These are phyloP conservation scores for Drosophila sp. DNA, from an alignment of 1,140 invertebrate genomes.

Conservation along the genomic window DNA sequence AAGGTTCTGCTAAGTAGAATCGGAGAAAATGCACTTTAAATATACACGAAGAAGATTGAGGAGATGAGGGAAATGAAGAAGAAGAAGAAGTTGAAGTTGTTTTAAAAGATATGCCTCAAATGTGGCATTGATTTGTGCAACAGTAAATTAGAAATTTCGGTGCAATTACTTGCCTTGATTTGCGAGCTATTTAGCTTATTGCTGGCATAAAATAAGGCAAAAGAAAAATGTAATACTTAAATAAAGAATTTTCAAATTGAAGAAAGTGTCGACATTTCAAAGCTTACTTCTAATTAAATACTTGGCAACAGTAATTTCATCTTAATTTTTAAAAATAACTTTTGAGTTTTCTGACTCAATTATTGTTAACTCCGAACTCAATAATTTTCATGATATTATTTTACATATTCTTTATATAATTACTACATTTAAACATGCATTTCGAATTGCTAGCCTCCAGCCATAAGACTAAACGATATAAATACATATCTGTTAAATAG, in stretches of 20 bases:
- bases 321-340: too few relatives aligned
- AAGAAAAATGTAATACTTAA: not conserved
- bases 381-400: too few relatives aligned
- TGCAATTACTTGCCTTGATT: conserved; percentile 17
- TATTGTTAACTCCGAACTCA: too few relatives aligned
- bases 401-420: not conserved
- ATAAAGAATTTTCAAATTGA: too few relatives aligned
- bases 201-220: not conserved
- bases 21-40: conserved; percentile 34
- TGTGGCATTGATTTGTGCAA: conserved; percentile 23
- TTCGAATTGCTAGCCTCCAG: too few relatives aligned
- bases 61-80: not conserved
- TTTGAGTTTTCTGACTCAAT: too few relatives aligned
- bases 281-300: too few relatives aligned
- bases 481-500: too few relatives aligned
- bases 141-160: conserved; percentile 5
- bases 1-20: conserved; percentile 56
- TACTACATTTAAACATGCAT: too few relatives aligned
- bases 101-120: conserved; percentile 6
- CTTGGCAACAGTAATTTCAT: too few relatives aligned
- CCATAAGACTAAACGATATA: too few relatives aligned
- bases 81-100: conserved; percentile 2
- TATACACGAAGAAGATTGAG: not conserved
- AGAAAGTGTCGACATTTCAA: too few relatives aligned
- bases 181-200: conserved; percentile 8